Evolutionary conservation across 2,888 invertebrate species (phyloP).

Genomic region (Callyntrura sp.): DNA sequence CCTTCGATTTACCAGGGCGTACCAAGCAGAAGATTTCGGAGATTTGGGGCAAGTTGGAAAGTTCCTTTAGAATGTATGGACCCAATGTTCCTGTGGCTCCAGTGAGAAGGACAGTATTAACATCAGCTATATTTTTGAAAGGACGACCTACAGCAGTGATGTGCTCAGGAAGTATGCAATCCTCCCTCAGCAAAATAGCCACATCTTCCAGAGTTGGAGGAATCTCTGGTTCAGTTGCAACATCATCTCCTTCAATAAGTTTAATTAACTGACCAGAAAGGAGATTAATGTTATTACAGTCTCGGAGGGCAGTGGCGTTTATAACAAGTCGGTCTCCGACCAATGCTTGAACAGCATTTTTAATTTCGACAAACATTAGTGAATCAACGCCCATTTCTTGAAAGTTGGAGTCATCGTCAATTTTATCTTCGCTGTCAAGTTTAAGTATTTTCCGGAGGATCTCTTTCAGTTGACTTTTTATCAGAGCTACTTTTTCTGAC

Average conservation of each 20-base stretch:
- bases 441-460: constrained; percentile 36
- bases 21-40: constrained; percentile 63
- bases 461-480: constrained; percentile 3
- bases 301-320: constrained; percentile 34
- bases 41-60: constrained; percentile 42
- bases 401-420: constrained; percentile 45
- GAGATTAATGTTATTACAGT: constrained; percentile 48
- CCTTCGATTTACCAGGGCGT: constrained; percentile 10
- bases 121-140: no score
- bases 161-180: constrained; percentile 20
- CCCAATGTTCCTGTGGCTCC: constrained; percentile 78
- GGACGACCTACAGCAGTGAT: neutral
- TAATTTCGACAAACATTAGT: constrained; percentile 62
- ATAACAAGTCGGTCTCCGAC: constrained; percentile 60
- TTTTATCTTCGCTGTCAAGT: constrained; percentile 28
- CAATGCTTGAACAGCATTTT: constrained; percentile 64
- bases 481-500: neutral
- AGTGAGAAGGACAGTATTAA: constrained; percentile 72
- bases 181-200: constrained; percentile 37
- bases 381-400: constrained; percentile 68
- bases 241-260: constrained; percentile 58
- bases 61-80: constrained; percentile 62
- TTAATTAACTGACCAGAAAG: constrained; percentile 37
- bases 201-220: constrained; percentile 57
- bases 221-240: no score